phyloP scores from a whole-genome alignment of 2,888 invertebrate genomes.

The Epinotia brunnichana region DNA sequence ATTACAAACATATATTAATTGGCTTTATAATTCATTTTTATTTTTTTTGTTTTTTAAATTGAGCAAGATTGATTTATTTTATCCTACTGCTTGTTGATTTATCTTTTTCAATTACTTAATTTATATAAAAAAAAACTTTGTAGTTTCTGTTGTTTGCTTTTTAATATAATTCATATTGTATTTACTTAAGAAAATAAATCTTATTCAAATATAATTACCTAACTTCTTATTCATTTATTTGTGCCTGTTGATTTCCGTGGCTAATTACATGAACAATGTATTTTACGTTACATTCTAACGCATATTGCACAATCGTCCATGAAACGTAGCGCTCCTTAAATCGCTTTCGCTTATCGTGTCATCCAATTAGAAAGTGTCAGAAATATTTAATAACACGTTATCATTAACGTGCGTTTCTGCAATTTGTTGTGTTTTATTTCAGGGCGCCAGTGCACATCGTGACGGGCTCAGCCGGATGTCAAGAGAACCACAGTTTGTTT shows the following conservation, averaged over 20 bases:
- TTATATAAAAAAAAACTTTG: too few relatives aligned
- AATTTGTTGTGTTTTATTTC: conserved; percentile 60
- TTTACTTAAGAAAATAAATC: too few relatives aligned
- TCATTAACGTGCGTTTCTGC: background rate
- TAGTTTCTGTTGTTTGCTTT: background rate
- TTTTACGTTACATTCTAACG: too few relatives aligned
- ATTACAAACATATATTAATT: background rate
- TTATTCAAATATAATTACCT: too few relatives aligned
- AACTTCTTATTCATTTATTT: background rate
- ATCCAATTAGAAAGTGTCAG: too few relatives aligned
- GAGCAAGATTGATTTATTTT: too few relatives aligned
- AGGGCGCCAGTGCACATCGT: conserved; percentile 91
- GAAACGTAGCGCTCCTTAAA: background rate
- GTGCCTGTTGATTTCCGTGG: background rate
- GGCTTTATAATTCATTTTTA: background rate
- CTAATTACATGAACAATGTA: too few relatives aligned
- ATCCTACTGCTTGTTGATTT: too few relatives aligned
- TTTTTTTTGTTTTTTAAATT: background rate
- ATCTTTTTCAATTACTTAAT: too few relatives aligned
- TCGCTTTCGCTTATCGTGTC: background rate
- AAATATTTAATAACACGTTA: background rate
- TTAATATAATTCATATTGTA: too few relatives aligned
- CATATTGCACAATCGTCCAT: background rate
- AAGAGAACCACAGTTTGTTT: conserved; percentile 86
- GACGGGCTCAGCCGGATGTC: conserved; percentile 60